phyloP scores from a whole-genome alignment of 2,797 vertebrate genomes.

The Lagodon rhomboides region DNA sequence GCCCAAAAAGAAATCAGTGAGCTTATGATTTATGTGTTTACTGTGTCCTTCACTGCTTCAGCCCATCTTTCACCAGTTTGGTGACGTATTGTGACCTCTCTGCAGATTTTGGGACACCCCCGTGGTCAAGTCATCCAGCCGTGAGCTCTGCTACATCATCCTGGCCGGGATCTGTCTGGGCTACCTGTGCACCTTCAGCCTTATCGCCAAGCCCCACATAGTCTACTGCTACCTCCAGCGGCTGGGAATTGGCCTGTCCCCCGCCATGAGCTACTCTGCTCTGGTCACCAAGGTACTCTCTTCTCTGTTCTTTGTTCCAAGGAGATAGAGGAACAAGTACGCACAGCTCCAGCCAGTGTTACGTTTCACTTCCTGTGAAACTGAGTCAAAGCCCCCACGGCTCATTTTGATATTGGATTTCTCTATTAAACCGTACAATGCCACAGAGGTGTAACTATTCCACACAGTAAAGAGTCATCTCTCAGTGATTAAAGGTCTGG shows the following conservation, averaged over 20 bases:
- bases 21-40: no score
- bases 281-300: slow-evolving; percentile 92
- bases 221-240: slow-evolving; percentile 97
- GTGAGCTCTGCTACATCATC: slow-evolving; percentile 99
- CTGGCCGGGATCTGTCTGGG: slow-evolving; percentile 96
- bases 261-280: slow-evolving; percentile 99
- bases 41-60: not conserved
- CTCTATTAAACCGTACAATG: not conserved
- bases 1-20: no score
- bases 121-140: slow-evolving; percentile 98
- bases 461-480: not conserved
- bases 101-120: slow-evolving; percentile 94
- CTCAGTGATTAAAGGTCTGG: not conserved
- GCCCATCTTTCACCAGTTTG: not conserved
- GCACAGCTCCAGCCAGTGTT: not conserved
- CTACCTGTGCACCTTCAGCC: slow-evolving; percentile 98
- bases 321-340: slow-evolving; percentile 11
- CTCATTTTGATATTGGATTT: not conserved
- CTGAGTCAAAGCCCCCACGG: not conserved
- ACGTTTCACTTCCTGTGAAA: slow-evolving; percentile 29
- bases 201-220: slow-evolving; percentile 95
- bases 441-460: not conserved
- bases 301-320: slow-evolving; percentile 1
- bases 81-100: not conserved
- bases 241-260: slow-evolving; percentile 96